Conservation (phyloP, 2,797 vertebrate species). For the Cygnus olor region DNA sequence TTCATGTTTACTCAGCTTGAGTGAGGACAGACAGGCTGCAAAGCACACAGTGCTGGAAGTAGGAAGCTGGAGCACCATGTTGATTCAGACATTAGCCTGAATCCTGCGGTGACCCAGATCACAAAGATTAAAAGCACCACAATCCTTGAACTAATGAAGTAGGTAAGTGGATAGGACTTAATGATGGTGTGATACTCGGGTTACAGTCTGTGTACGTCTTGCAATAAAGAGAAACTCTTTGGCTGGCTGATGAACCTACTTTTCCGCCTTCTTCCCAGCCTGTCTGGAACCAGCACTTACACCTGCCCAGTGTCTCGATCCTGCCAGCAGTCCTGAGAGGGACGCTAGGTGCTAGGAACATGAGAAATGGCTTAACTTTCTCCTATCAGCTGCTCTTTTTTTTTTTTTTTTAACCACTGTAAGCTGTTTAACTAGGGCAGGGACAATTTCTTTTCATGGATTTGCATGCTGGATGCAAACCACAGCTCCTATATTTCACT, state of each 20-base stretch:
- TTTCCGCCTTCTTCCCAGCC: not conserved
- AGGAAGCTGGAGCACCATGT: not conserved
- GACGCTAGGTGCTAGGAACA: not conserved
- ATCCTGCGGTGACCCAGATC: conserved; percentile 44
- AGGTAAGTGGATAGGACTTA: conserved; percentile 21
- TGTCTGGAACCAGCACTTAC: not conserved
- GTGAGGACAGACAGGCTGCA: not conserved
- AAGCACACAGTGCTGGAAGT: not conserved
- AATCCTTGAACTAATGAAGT: conserved; percentile 39
- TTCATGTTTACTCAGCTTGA: not conserved
- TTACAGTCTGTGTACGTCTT: not conserved
- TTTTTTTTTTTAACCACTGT: not conserved
- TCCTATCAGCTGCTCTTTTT: not conserved
- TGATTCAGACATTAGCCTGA: conserved; percentile 23
- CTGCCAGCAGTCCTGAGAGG: not conserved
- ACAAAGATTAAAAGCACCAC: conserved; percentile 47
- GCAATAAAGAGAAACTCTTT: not conserved
- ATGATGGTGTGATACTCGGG: not conserved
- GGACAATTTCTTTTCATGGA: not conserved
- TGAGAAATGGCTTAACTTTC: conserved; percentile 10
- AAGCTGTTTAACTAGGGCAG: conserved; percentile 7
- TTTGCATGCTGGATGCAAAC: not conserved
- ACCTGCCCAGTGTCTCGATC: not conserved
- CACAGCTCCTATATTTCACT: not conserved
- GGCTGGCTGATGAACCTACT: not conserved